Conservation (phyloP, 1,140 invertebrate genomes). For the Dendrolimus kikuchii region DNA sequence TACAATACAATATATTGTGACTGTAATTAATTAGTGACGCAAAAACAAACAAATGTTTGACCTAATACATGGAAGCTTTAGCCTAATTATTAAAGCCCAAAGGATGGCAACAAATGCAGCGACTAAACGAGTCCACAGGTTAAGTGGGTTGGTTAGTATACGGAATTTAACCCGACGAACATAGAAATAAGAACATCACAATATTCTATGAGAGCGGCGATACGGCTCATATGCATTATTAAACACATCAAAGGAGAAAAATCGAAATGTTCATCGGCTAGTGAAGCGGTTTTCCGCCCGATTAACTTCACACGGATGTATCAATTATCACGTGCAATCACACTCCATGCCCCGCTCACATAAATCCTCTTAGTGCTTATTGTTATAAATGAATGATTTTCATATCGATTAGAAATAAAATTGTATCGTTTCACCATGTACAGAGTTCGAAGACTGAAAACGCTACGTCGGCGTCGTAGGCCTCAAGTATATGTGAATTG, state of each 20-base stretch:
- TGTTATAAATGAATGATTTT: slow-evolving; percentile 2
- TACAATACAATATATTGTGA: too few species aligned
- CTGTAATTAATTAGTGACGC: too few species aligned
- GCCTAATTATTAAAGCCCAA: slow-evolving; percentile 1
- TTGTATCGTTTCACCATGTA: too few species aligned
- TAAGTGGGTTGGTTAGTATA: too few species aligned
- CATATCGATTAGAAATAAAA: neutral
- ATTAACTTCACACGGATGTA: slow-evolving; percentile 52
- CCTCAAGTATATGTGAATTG: too few species aligned
- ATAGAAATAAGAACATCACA: too few species aligned
- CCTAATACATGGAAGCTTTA: neutral
- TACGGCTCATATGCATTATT: slow-evolving; percentile 60
- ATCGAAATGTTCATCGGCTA: slow-evolving; percentile 64
- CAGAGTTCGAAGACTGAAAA: too few species aligned
- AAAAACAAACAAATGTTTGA: neutral
- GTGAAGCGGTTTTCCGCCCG: slow-evolving; percentile 62
- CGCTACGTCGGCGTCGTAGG: too few species aligned
- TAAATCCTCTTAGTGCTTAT: slow-evolving; percentile 13
- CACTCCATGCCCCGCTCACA: slow-evolving; percentile 14
- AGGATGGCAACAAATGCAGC: slow-evolving; percentile 3
- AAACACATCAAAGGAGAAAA: slow-evolving; percentile 71
- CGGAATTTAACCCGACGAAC: too few species aligned
- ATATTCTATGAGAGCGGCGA: slow-evolving; percentile 26
- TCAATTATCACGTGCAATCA: slow-evolving; percentile 53
- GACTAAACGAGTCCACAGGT: too few species aligned